These are phyloP conservation scores for Myopa tessellatipennis DNA, from an alignment of 2,888 invertebrate species.

Conservation along the genomic window DNA sequence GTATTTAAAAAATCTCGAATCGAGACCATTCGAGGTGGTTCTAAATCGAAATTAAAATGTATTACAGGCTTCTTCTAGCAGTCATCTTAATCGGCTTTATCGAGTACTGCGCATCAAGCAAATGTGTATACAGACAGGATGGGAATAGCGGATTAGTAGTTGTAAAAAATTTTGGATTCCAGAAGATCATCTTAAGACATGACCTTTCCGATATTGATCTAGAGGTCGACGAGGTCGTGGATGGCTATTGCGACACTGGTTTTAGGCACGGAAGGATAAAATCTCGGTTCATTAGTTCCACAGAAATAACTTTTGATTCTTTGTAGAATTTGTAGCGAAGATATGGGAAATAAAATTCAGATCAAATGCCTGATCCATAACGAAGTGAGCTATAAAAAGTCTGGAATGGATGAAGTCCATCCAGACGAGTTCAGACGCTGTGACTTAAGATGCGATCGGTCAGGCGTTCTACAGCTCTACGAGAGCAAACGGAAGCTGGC, in stretches of 20 bases:
- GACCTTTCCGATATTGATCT: not conserved
- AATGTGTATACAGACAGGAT: not conserved
- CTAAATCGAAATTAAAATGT: too few relatives aligned
- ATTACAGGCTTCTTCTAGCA: too few relatives aligned
- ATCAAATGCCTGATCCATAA: not conserved
- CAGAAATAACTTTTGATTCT: not conserved
- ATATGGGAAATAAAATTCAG: not conserved
- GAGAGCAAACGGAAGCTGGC: not conserved
- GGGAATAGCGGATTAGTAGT: not conserved
- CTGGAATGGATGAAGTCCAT: not conserved
- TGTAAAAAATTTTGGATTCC: slow-evolving; percentile 5
- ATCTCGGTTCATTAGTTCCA: not conserved
- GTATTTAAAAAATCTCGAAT: too few relatives aligned
- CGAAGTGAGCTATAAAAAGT: not conserved
- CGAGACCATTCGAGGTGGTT: too few relatives aligned
- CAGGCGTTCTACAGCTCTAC: not conserved
- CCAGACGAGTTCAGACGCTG: not conserved
- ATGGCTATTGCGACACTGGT: slow-evolving; percentile 15
- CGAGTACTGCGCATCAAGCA: not conserved
- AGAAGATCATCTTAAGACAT: not conserved
- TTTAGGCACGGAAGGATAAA: not conserved
- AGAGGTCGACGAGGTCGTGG: not conserved
- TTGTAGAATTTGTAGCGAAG: not conserved
- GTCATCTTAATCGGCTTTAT: too few relatives aligned
- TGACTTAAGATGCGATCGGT: not conserved